Evolutionary conservation across 1,140 invertebrate genomes (phyloP), one percentile per base, ranked within the genome.

Genomic region (Drosophila asahinai): DNA sequence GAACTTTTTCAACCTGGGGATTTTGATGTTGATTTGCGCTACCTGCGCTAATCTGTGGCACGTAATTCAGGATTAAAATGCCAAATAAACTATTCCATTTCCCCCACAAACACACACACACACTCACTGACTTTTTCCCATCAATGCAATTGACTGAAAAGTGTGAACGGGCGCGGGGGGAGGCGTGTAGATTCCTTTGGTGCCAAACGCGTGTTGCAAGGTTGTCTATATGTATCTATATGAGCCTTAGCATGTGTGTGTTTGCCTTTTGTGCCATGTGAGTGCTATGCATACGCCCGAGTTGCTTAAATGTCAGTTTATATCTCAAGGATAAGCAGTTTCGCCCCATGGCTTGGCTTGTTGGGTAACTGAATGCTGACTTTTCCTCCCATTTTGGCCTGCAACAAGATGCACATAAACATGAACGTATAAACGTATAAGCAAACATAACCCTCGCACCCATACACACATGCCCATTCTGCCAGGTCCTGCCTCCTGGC

Each of bases 221-320:
- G 77, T 80, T 80, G 67, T 38, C 36, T 58, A 33, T 60, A 36
- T 36, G 8, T 36, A 33, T 33, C 8, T 33, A 36, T 36, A 36
- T 11, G 11, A 36, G 33, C 33, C 33, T 11, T 11, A 36, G 33
- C 33, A 2, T 36, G 54, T 78, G 76, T 77, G 65, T 78, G 76
- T 78, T 71, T 78, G 45, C 74, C 75, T 59, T 76, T 67, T 74
- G 48, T 68, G 80, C 48, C 70, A 43, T 67, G 72, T 67, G 64
- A 80, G 75, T 60, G 68, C 64, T 82, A 86, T 86, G 83, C 83
- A 86, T 86, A 86, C 84, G 84, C 81, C 80, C 80, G 84, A 87
- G 84, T 87, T 87, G 84, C 84, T 87, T 87, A 89, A 87, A 89
- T 87, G 84, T 89, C 84, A 89, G 84, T 89, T 89, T 89, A 89